Percentiles rank a stretch among this genome's conserved stretches.
These are phyloP conservation scores for Myotis findleyi DNA, from an alignment of 2,797 vertebrate species.

Conservation along the genomic window DNA sequence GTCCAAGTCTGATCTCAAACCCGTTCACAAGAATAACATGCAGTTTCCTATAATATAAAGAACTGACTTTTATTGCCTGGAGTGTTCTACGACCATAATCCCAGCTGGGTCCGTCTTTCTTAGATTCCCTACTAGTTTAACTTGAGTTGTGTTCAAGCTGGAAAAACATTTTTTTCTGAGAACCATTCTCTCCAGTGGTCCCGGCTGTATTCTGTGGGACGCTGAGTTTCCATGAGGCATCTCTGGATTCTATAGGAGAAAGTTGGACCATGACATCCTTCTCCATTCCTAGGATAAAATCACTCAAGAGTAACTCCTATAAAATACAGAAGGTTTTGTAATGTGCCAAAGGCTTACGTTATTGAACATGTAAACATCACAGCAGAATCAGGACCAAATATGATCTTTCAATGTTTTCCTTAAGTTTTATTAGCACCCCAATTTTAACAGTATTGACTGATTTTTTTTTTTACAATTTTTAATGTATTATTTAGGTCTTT, in stretches of 20 bases:
- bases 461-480: background rate
- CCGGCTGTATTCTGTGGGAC: background rate
- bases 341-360: background rate
- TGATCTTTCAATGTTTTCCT: background rate
- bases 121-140: background rate
- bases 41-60: background rate
- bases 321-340: background rate
- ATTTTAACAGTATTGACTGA: background rate
- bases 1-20: background rate
- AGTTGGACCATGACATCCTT: background rate
- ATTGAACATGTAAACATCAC: background rate
- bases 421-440: background rate
- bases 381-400: background rate
- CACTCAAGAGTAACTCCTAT: background rate
- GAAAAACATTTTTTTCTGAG: conserved; percentile 27
- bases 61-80: background rate
- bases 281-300: background rate
- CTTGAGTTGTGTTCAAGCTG: background rate
- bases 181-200: background rate
- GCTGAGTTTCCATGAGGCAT: background rate
- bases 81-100: background rate
- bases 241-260: background rate
- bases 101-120: background rate
- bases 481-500: background rate
- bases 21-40: background rate